Percentiles rank a stretch among this genome's conserved stretches.
These are phyloP conservation scores for Timema podura DNA, from an alignment of 2,888 invertebrate species.

Conservation along the genomic window DNA sequence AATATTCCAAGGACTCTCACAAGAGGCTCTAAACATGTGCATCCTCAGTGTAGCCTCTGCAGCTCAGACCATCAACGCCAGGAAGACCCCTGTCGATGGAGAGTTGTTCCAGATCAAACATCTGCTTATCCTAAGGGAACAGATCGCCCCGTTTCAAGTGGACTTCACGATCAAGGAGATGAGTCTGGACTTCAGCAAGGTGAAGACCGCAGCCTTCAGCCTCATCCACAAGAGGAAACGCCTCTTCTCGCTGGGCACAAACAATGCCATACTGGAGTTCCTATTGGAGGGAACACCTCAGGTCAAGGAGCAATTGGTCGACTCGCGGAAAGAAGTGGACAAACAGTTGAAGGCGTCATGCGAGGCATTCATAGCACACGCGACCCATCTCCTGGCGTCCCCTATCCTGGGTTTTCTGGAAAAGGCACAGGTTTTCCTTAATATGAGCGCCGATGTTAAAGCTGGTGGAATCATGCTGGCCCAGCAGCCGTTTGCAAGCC, in stretches of 20 bases:
- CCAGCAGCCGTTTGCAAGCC: constrained; percentile 37
- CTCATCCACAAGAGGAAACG: constrained; percentile 66
- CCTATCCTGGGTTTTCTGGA: constrained; percentile 69
- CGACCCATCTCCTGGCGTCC: constrained; percentile 71
- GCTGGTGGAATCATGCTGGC: constrained; percentile 17
- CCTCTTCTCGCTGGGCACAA: constrained; percentile 80
- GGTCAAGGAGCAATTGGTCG: constrained; percentile 86
- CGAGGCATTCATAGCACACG: constrained; percentile 79
- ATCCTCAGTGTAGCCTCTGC: constrained; percentile 85
- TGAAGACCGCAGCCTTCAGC: constrained; percentile 70
- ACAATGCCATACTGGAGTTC: constrained; percentile 91
- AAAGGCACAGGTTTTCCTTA: constrained; percentile 51
- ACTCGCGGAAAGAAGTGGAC: constrained; percentile 95
- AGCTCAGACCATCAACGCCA: constrained; percentile 68
- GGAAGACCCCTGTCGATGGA: constrained; percentile 82
- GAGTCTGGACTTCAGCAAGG: constrained; percentile 86
- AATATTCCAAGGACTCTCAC: constrained; percentile 95
- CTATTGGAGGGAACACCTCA: constrained; percentile 88
- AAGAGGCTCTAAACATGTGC: constrained; percentile 90
- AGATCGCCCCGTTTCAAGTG: constrained; percentile 96
- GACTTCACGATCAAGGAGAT: constrained; percentile 93
- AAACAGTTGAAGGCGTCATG: constrained; percentile 85
- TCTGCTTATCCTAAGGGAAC: constrained; percentile 91
- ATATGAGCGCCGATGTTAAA: constrained; percentile 16
- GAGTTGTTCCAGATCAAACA: constrained; percentile 98